Percentiles rank a stretch among this genome's conserved stretches.
Evolutionary conservation across 2,797 vertebrate genomes (phyloP).

Genomic region (Spinus pinus): DNA sequence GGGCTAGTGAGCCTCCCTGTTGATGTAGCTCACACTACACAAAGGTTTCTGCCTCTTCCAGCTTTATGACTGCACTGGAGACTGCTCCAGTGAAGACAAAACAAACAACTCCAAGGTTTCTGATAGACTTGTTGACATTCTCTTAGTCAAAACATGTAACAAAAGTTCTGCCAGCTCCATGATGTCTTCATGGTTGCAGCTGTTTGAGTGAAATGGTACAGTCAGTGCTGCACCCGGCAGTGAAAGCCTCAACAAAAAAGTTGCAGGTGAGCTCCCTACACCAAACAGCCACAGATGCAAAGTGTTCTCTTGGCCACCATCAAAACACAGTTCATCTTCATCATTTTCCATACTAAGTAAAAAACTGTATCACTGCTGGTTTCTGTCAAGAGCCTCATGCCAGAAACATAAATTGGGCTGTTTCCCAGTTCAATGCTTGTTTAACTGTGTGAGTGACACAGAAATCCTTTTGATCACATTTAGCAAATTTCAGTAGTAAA

Average conservation of each 20-base stretch:
- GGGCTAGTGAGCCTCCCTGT: not conserved
- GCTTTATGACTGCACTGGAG: not conserved
- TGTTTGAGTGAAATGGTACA: conserved; percentile 21
- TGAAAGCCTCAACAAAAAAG: conserved; percentile 48
- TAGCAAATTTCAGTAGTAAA: not conserved
- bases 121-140: conserved; percentile 41
- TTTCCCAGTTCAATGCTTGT: not conserved
- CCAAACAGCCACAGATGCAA: not conserved
- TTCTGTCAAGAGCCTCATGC: not conserved
- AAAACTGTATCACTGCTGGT: not conserved
- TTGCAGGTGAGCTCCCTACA: not conserved
- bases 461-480: not conserved
- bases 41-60: not conserved
- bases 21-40: not conserved
- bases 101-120: conserved; percentile 24
- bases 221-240: conserved; percentile 4
- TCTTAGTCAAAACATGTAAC: conserved; percentile 30
- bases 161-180: conserved; percentile 37
- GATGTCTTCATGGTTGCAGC: conserved; percentile 47
- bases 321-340: conserved; percentile 20
- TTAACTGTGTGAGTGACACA: conserved; percentile 29
- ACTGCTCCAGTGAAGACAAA: conserved; percentile 29
- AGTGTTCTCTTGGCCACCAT: not conserved
- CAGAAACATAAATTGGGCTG: conserved; percentile 7
- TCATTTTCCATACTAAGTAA: not conserved